Base-by-base conservation (phyloP, 30 jellyfish, hydroid and myxozoan species). In the Catostylus mosaicus region DNA sequence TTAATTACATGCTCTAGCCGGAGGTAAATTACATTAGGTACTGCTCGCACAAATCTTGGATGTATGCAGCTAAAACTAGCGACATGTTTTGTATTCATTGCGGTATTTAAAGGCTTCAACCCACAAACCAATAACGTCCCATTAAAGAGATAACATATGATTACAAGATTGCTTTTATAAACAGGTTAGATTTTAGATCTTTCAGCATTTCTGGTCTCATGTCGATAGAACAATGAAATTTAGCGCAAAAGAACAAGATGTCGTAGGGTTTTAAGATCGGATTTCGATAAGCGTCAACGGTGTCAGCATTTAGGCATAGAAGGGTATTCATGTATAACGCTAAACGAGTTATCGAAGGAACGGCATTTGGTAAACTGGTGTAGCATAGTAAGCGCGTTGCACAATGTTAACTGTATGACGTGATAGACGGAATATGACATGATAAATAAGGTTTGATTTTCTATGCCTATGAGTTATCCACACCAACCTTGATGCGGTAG, bases 41-140 rank as follows among this genome's bases (percentile, higher is more conserved):
- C 30, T 52, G 72, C 72, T 9, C 73, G 72, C 47, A 72, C 45
- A 72, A 71, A 70, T 9, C 70, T 72, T 18, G 30, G 26, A 30
- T 47, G 43, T 6, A 10, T 11, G 47, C 47, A 19, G 30, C 72
- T n/a, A 23, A 69, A 34, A 69, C 82, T 43, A 72, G 45, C 70
- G 84, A 54, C 32, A 66, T 47, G 56, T 23, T 30, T 30, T 54
- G 48, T 24, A n/a, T 72, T 38, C 59, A 72, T 72, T 54, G 84
- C 84, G 84, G 84, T 72, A 52, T 72, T 48, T 26, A 46, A 48
- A 48, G 84, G 84, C 27, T 59, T 48, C 67, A 46, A 48, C 54
- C 84, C 70, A 45, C 60, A 72, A 72, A 72, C 84, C 84, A 72
- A 72, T 72, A 72, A 72, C 84, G 70, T 72, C 84, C 34, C 84